Evolutionary conservation across 2,888 invertebrate species (phyloP).

Genomic region (Callosobruchus maculatus): DNA sequence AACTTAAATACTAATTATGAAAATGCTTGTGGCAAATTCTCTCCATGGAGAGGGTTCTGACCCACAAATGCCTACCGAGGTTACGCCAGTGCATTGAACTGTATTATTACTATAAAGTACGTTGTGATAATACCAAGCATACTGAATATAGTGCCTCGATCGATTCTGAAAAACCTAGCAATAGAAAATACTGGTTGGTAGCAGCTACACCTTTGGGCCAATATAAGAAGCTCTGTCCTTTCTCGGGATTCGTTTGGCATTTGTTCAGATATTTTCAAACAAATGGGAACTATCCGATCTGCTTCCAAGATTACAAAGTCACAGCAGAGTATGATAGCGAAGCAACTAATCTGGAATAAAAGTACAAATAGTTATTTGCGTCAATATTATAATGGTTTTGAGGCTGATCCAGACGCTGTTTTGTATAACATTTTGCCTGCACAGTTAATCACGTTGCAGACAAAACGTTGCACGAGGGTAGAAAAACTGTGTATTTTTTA

Average conservation of each 20-base stretch:
- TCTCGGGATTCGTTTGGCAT: slow-evolving; percentile 1
- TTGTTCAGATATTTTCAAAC: neutral
- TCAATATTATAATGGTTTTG: too few relatives aligned
- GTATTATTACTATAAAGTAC: slow-evolving; percentile 2
- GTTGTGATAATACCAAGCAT: slow-evolving; percentile 1
- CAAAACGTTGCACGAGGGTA: too few relatives aligned
- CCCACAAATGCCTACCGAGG: too few relatives aligned
- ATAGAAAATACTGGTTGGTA: slow-evolving; percentile 1
- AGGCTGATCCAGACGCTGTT: too few relatives aligned
- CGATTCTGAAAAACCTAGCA: neutral
- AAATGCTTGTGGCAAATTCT: too few relatives aligned
- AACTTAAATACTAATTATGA: too few relatives aligned
- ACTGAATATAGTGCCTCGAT: slow-evolving; percentile 1
- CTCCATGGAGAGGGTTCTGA: too few relatives aligned
- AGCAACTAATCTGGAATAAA: neutral
- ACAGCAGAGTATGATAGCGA: neutral
- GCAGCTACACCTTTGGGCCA: neutral
- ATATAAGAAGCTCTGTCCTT: neutral
- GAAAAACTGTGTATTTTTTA: too few relatives aligned
- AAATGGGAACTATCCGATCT: neutral
- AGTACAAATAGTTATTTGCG: neutral
- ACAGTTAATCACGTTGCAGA: too few relatives aligned
- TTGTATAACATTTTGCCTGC: too few relatives aligned
- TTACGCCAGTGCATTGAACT: neutral
- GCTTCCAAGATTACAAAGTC: neutral